Percentiles rank a stretch among this genome's conserved stretches.
phyloP scores from a whole-genome alignment of 2,797 vertebrate genomes.

The Myotis planiceps region DNA sequence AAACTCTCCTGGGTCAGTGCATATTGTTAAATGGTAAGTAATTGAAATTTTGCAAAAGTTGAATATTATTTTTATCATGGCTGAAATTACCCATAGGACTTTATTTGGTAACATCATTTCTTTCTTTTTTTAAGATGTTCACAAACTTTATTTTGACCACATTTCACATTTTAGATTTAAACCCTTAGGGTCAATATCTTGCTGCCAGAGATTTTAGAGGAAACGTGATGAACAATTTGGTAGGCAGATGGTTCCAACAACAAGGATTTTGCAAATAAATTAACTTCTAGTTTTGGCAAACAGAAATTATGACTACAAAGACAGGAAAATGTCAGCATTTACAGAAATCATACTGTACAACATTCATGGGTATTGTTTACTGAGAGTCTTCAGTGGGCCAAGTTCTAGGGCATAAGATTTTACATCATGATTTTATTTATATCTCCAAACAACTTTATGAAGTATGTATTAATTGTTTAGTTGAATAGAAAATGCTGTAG shows the following conservation, averaged over 20 bases:
- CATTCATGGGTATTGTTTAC: neutral
- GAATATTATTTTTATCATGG: conserved; percentile 45
- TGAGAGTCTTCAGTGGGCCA: neutral
- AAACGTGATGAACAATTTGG: neutral
- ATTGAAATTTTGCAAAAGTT: conserved; percentile 70
- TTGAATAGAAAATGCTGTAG: neutral
- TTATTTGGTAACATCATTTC: conserved; percentile 60
- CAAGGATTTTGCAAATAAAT: conserved; percentile 7
- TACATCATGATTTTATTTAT: neutral
- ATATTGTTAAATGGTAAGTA: conserved; percentile 94
- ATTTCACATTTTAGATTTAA: conserved; percentile 13
- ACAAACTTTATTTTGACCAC: neutral
- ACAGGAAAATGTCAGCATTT: conserved; percentile 2
- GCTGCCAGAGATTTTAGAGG: conserved; percentile 42
- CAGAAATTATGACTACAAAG: neutral
- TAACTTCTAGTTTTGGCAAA: conserved; percentile 20
- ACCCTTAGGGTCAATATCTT: neutral
- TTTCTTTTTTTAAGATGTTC: neutral
- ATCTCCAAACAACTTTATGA: conserved; percentile 4
- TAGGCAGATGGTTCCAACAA: neutral
- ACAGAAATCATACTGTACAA: neutral
- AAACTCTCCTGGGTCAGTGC: conserved; percentile 91
- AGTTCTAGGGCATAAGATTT: neutral
- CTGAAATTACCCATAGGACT: conserved; percentile 47
- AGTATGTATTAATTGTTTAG: neutral